Evolutionary conservation across 2,888 invertebrate species (phyloP), one percentile per base, ranked within the genome.

Genomic region (Diogma glabrata): DNA sequence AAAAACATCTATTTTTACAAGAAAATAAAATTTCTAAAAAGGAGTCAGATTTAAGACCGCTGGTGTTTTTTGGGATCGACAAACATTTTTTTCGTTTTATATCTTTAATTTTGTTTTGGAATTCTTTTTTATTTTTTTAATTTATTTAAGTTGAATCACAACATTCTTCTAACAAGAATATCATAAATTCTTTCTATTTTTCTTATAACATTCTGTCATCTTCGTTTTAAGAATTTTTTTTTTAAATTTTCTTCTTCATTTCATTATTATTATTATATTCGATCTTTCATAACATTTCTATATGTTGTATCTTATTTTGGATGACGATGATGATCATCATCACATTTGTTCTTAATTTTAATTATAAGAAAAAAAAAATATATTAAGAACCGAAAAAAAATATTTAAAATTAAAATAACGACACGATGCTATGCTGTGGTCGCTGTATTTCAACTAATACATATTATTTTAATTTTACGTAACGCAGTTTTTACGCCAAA

Each of bases 1-100:
- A n/a, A n/a, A n/a, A n/a, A n/a, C n/a, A n/a, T n/a, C n/a, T n/a
- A n/a, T n/a, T n/a, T n/a, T n/a, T n/a, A n/a, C n/a, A n/a, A n/a
- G n/a, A n/a, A n/a, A n/a, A n/a, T n/a, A n/a, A n/a, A n/a, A n/a
- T 12, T 23, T 43, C 43, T 20, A 43, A 43, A 43, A 43, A 43
- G 52, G 52, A 52, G 52, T 52, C 38, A 52, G 24, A 50, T 52
- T 52, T 52, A 20, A 50, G 45, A 49, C 52, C 52, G 52, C 49
- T 52, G 52, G 52, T 52, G 52, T 52, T 50, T 50, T 38, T 46
- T 26, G 43, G 43, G 43, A 43, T 43, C 43, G 20, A 22, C 43
- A 14, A 22, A 43, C 6, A 40, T 9, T 5, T 40, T 20, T 40
- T 40, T 40, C n/a, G n/a, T n/a, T 40, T 43, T 43, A 22, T 43